Percentiles rank a stretch among this genome's conserved stretches.
phyloP scores from a whole-genome alignment of 2,888 invertebrate species.

The Patella caerulea region DNA sequence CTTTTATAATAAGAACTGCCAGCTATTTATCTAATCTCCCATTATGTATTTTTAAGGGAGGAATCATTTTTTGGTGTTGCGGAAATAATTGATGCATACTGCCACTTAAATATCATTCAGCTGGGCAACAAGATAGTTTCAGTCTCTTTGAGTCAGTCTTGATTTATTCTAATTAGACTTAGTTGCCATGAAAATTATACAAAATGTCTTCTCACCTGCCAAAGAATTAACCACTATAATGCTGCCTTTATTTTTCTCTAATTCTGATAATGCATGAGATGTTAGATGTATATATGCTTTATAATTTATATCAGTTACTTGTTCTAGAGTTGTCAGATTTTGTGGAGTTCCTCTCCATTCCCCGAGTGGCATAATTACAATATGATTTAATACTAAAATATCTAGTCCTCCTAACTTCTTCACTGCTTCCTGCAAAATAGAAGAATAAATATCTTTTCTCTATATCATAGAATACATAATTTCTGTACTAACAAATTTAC shows the following conservation, averaged over 20 bases:
- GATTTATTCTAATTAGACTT: too few relatives aligned
- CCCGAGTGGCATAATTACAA: constrained; percentile 53
- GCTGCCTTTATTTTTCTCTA: constrained; percentile 56
- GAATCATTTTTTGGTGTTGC: too few relatives aligned
- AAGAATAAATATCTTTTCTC: not conserved
- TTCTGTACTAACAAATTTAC: not conserved
- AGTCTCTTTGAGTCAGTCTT: too few relatives aligned
- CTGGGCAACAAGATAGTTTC: too few relatives aligned
- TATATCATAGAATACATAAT: too few relatives aligned
- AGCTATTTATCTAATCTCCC: too few relatives aligned
- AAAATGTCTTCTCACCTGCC: constrained; percentile 49
- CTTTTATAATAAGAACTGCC: too few relatives aligned
- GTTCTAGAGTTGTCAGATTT: constrained; percentile 54
- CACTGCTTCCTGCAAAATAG: constrained; percentile 51
- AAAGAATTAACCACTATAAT: constrained; percentile 65
- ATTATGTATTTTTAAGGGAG: too few relatives aligned
- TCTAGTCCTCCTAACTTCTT: constrained; percentile 62
- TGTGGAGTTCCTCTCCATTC: constrained; percentile 56
- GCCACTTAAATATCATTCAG: too few relatives aligned
- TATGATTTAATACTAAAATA: constrained; percentile 68
- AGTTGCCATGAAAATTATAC: too few relatives aligned
- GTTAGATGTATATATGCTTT: constrained; percentile 66
- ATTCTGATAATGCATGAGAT: constrained; percentile 59
- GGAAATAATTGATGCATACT: too few relatives aligned
- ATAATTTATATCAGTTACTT: constrained; percentile 63